Base-by-base conservation (phyloP, 2,113 vertebrate species). In the Labeo catla region DNA sequence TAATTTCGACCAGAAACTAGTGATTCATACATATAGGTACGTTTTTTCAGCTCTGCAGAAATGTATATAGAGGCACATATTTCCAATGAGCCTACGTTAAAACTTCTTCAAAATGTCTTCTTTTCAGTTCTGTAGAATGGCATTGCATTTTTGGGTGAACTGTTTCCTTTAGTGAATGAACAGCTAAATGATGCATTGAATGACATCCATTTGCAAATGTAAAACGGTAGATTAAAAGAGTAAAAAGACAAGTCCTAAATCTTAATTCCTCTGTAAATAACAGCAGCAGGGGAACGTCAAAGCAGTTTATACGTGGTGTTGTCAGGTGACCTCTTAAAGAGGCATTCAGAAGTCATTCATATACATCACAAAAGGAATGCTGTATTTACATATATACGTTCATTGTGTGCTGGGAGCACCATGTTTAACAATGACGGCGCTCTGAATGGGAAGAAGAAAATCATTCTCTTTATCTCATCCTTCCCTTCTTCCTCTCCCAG, bases 401-500 rank as follows among this genome's bases (percentile, higher is more conserved):
- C 47, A 70, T 82, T 82, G 81, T 82, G 47, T 82, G 11, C 54
- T 68, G 15, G 49, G 63, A 82, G 34, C 65, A 15, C 8, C 47
- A 70, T 82, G 63, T 82, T 82, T 82, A 82, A 82, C 81, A 82
- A 70, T 36, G 49, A 68, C 81, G 9, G 45, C 4, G 28, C 81
- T 70, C 81, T 70, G 63, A 82, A 82, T 82, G 63, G 16, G 65
- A 82, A 68, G 63, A 66, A 63, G 57, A 81, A 52, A 59, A 70
- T 43, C 34, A 90, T 88, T 91, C 88, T 76, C 83, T 74, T 79
- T 84, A 54, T 87, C 54, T 77, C 81, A 66, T 79, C 80, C 34
- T 86, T 82, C 79, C 90, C 86, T 87, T 74, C 72, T 90, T 70
- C 63, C 66, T 23, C 87, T 8, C 70, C 4, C 83, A 88, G 90